phyloP scores from a whole-genome alignment of 2,797 vertebrate genomes.

The Poliocrania exsul region DNA sequence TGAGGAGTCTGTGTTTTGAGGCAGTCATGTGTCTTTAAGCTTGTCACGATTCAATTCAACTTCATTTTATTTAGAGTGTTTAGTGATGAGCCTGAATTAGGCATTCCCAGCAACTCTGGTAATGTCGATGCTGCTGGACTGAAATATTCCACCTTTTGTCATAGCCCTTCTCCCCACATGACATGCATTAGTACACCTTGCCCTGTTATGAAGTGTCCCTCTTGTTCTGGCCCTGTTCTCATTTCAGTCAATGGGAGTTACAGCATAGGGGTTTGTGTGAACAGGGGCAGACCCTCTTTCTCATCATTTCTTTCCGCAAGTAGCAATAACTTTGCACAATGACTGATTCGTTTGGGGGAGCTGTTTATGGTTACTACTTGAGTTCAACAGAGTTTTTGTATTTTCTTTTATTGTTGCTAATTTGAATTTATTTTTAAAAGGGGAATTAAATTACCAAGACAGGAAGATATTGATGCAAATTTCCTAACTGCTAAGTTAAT shows the following conservation, averaged over 20 bases:
- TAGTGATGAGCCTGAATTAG: neutral
- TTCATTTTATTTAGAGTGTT: neutral
- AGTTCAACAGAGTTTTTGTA: neutral
- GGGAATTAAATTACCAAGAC: slow-evolving; percentile 46
- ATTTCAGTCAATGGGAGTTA: neutral
- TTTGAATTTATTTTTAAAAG: slow-evolving; percentile 54
- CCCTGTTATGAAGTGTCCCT: neutral
- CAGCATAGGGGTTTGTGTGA: neutral
- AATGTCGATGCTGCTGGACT: neutral
- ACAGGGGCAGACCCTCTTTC: neutral
- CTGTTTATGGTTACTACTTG: neutral
- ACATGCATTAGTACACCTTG: neutral
- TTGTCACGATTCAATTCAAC: neutral
- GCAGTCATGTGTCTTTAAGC: neutral
- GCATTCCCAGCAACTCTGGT: neutral
- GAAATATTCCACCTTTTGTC: neutral
- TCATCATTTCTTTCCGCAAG: neutral
- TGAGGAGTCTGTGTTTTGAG: neutral
- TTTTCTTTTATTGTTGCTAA: slow-evolving; percentile 48
- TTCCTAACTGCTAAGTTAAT: slow-evolving; percentile 41
- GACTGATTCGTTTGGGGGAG: neutral
- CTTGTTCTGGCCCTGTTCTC: neutral
- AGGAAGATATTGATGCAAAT: slow-evolving; percentile 60
- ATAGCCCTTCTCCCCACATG: neutral
- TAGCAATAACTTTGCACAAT: neutral